Conservation (phyloP, 2,797 vertebrate species). For the Leptatherina wallacei region DNA sequence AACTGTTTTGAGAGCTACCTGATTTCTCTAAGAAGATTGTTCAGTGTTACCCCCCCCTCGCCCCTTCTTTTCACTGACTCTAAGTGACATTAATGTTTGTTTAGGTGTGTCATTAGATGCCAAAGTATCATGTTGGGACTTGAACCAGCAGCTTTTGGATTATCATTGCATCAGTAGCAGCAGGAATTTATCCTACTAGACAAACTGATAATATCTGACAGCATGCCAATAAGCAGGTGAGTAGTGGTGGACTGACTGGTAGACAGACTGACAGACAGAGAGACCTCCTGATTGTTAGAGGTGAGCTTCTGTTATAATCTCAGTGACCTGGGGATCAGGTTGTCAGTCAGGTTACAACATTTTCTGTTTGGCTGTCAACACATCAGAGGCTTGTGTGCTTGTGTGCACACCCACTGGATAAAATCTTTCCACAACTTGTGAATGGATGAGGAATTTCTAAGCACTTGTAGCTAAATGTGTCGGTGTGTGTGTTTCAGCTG, state of each 20-base stretch:
- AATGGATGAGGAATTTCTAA: slow-evolving; percentile 39
- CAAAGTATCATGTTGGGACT: slow-evolving; percentile 27
- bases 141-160: slow-evolving; percentile 9
- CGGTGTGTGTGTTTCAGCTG: neutral
- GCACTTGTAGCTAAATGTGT: slow-evolving; percentile 26
- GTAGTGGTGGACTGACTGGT: slow-evolving; percentile 14
- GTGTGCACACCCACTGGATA: slow-evolving; percentile 1
- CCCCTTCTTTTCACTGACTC: neutral
- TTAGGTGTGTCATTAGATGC: slow-evolving; percentile 24
- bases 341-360: slow-evolving; percentile 49
- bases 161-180: slow-evolving; percentile 12
- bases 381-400: slow-evolving; percentile 21
- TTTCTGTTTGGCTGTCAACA: slow-evolving; percentile 49
- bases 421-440: slow-evolving; percentile 31
- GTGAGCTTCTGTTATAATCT: slow-evolving; percentile 42
- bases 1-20: neutral
- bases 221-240: slow-evolving; percentile 8
- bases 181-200: slow-evolving; percentile 2
- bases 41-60: neutral
- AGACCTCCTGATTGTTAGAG: slow-evolving; percentile 37
- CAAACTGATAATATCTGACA: slow-evolving; percentile 26
- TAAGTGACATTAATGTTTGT: neutral
- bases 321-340: slow-evolving; percentile 29
- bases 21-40: neutral
- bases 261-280: slow-evolving; percentile 18